A percentile compares a stretch with the other conserved stretches of the same genome.
phyloP scores from a whole-genome alignment of 1,140 invertebrate species.

The Reticulitermes speratus region DNA sequence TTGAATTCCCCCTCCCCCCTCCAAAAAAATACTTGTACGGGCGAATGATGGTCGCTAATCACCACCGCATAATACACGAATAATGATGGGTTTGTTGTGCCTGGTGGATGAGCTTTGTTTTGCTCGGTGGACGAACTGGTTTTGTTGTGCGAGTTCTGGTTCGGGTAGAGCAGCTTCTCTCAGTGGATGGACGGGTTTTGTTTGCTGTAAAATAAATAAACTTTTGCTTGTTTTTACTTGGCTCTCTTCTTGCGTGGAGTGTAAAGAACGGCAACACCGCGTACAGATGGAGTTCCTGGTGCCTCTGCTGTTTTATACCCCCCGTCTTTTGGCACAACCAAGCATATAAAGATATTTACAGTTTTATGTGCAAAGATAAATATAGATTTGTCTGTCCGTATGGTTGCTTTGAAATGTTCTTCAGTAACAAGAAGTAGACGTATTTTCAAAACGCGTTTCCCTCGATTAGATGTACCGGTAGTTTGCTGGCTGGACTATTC shows the following conservation, averaged over 20 bases:
- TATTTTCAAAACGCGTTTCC: too few relatives aligned
- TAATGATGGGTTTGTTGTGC: conserved; percentile 10
- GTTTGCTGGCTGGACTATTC: too few relatives aligned
- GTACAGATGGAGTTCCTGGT: neutral
- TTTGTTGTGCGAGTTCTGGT: neutral
- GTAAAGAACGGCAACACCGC: neutral
- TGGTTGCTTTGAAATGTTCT: too few relatives aligned
- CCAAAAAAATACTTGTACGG: neutral
- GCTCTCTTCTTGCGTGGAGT: neutral
- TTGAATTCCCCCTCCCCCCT: neutral
- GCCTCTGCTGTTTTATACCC: neutral
- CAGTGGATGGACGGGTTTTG: neutral
- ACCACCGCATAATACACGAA: neutral
- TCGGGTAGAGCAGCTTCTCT: neutral
- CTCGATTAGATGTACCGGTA: too few relatives aligned
- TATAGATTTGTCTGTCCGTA: too few relatives aligned
- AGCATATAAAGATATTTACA: too few relatives aligned
- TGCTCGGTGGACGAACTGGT: neutral
- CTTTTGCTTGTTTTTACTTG: neutral
- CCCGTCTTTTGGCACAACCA: too few relatives aligned
- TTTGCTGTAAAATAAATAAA: conserved; percentile 4
- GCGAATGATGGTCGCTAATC: neutral
- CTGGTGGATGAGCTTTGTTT: conserved; percentile 14
- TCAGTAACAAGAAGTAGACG: too few relatives aligned
- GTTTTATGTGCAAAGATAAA: too few relatives aligned